Evolutionary conservation across 2,113 vertebrate species (phyloP), one percentile per base, ranked within the genome.

Genomic region (Zosterops lateralis): DNA sequence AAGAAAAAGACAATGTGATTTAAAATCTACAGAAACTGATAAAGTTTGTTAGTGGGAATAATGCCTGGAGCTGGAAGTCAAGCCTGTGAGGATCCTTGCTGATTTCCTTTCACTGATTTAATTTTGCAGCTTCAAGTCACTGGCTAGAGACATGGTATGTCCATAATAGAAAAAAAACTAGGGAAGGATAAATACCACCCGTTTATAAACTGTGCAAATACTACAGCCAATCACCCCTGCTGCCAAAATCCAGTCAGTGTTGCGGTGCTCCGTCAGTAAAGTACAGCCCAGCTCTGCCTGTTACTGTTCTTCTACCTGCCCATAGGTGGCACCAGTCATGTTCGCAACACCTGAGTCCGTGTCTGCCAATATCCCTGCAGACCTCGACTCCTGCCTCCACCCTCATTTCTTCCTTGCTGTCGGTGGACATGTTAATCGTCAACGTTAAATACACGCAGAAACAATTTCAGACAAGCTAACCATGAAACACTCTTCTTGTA

Each of bases 201-300:
- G 0, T 14, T 44, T 45, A 53, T 45, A 53, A 72, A 72, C 13
- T 22, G 7, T 50, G 9, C 13, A 62, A 68, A 72, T 1, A 14
- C 7, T 22, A 45, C 36, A 65, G 44, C 1, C 9, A 29, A 6
- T 17, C 34, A 58, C 12, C 4, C 14, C 5, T 48, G 28, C 12
- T 6, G 5, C 10, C 56, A 24, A 71, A 77, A 54, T n/a, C 34
- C 29, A 29, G 53, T 18, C 15, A 32, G 14, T 44, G 6, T 44
- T 44, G 19, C 0, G 0, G 7, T 1, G 21, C 45, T 51, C 18
- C 4, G 1, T 3, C 24, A 34, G 36, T 31, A 9, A 38, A 75
- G 28, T 9, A 32, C n/a, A 19, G 3, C 17, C 4, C 50, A 19
- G 26, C 47, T 62, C 56, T 14, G 18, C 51, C 21, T 5, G 20